Evolutionary conservation across 2,797 vertebrate genomes (phyloP), one percentile per base, ranked within the genome.

Genomic region (Acropternis orthonyx): DNA sequence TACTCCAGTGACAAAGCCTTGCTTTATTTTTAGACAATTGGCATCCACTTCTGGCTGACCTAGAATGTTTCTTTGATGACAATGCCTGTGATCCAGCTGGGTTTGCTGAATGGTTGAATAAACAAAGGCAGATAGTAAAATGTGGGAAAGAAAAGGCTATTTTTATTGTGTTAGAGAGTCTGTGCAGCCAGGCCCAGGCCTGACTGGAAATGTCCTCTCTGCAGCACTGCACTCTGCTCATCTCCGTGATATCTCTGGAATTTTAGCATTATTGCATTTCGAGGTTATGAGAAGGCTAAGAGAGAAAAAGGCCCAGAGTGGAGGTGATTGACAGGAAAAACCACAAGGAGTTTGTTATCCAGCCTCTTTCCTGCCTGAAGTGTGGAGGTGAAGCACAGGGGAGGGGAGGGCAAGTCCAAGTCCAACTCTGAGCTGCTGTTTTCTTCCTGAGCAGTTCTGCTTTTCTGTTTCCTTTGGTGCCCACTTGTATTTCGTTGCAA

Each of bases 71-170:
- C 94, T 95, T 96, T 96, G 92, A 96, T 92, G 95, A 92, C 95
- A 82, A 9, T 87, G 85, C 95, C 94, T 96, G 91, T 65, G 83
- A 94, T 93, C 85, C 94, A 96, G 95, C 93, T 96, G 96, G 96
- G 76, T 93, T 96, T 94, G 94, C 74, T 95, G 95, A 97, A 92
- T 94, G 90, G 73, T 77, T 92, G 93, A 88, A 95, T 95, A 96
- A 97, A 97, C 96, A 96, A 96, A 97, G 92, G 65, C 88, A 95
- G 89, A 95, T 94, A 94, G 91, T 95, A 92, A 95, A 87, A 94
- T 87, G 91, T 95, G 91, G 93, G 92, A 92, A 88, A 96, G 84
- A 86, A 84, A 91, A 89, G 46, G 56, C 76, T 81, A 75, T 88
- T 95, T 83, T 89, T 83, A 62, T 80, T 88, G 11, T 81, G 28